Percentiles rank a stretch among this genome's conserved stretches.
Evolutionary conservation across 2,797 vertebrate species (phyloP).

Genomic region (Triplophysa yarkandensis): DNA sequence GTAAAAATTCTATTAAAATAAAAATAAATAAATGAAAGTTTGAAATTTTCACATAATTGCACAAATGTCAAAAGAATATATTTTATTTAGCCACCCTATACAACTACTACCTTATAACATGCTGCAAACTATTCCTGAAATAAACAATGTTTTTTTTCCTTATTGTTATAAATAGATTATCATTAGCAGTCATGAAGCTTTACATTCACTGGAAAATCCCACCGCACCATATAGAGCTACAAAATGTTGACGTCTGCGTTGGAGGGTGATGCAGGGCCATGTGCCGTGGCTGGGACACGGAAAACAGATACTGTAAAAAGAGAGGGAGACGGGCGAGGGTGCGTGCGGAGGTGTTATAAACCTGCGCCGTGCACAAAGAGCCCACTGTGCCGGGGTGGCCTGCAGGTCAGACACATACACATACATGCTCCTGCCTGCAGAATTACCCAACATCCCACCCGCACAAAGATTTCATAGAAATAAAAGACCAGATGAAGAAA

Average conservation of each 20-base stretch:
- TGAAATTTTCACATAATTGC: no score
- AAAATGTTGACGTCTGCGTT: slow-evolving; percentile 61
- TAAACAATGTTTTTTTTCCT: no score
- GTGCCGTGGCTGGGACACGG: slow-evolving; percentile 57
- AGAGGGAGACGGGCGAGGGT: slow-evolving; percentile 40
- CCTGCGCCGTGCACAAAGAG: slow-evolving; percentile 69
- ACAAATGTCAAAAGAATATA: no score
- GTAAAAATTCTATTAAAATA: no score
- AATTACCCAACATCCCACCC: slow-evolving; percentile 44
- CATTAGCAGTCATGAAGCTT: slow-evolving; percentile 5
- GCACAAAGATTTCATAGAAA: slow-evolving; percentile 69
- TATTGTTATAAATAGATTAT: slow-evolving; percentile 16
- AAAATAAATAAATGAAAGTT: no score
- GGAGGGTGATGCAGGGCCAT: slow-evolving; percentile 62
- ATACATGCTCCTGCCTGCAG: slow-evolving; percentile 34
- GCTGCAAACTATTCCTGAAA: no score
- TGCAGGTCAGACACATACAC: slow-evolving; percentile 56
- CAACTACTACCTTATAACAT: no score
- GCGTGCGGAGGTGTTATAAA: slow-evolving; percentile 73
- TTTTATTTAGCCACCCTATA: no score
- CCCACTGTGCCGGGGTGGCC: slow-evolving; percentile 72
- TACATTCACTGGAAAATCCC: slow-evolving; percentile 71
- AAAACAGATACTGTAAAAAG: slow-evolving; percentile 59
- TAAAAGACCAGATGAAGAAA: slow-evolving; percentile 72
- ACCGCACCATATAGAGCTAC: slow-evolving; percentile 64